Evolutionary conservation across 2,113 vertebrate species (phyloP).

Genomic region (Rhea pennata): DNA sequence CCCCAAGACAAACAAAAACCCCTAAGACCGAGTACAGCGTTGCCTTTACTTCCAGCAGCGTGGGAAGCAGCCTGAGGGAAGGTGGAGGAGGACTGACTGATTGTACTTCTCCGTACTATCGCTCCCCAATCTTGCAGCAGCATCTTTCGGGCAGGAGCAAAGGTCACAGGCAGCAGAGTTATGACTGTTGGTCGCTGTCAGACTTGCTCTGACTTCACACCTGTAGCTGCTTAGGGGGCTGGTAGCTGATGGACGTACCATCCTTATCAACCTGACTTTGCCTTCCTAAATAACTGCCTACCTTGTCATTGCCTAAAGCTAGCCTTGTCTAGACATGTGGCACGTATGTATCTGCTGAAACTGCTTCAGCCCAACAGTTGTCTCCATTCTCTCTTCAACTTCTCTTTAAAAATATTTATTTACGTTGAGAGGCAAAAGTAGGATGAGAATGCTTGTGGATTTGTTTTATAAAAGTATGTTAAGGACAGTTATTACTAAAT

Average conservation of each 20-base stretch:
- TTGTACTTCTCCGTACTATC: neutral
- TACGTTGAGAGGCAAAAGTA: neutral
- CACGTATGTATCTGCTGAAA: neutral
- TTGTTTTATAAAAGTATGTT: neutral
- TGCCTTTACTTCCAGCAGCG: neutral
- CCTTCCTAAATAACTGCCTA: neutral
- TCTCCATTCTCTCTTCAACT: neutral
- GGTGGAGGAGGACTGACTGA: neutral
- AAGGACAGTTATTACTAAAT: neutral
- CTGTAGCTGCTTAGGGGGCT: neutral
- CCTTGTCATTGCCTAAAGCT: neutral
- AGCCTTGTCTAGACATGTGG: neutral
- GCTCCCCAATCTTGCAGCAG: neutral
- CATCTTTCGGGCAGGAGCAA: neutral
- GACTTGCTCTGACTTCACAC: neutral
- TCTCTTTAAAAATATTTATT: neutral
- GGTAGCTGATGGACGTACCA: neutral
- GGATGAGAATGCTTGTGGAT: neutral
- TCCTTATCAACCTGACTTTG: neutral
- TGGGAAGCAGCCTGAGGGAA: neutral
- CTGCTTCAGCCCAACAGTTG: neutral
- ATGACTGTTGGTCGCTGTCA: neutral
- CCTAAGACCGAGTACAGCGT: too few relatives aligned
- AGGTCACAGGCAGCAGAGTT: neutral
- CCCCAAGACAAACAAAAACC: neutral